Conservation (phyloP, 2,888 invertebrate genomes). For the Rhingia rostrata region DNA sequence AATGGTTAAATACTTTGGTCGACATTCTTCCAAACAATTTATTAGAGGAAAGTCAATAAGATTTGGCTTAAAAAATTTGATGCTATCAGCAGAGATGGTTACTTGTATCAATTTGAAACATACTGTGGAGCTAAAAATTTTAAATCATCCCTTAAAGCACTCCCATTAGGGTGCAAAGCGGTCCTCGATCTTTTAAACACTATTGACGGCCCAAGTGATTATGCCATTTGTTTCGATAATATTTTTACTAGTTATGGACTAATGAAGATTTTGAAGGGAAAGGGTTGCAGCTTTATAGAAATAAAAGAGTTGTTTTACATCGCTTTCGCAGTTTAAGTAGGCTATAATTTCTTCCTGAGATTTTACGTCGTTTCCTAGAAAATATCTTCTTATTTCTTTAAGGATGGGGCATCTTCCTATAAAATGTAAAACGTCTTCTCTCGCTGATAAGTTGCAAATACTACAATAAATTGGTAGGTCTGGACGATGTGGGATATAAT, state of each 20-base stretch:
- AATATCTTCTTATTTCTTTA: too few relatives aligned
- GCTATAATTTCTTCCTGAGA: too few relatives aligned
- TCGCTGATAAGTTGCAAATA: too few relatives aligned
- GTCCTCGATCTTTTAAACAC: slow-evolving; percentile 47
- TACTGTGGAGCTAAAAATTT: slow-evolving; percentile 33
- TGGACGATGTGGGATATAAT: too few relatives aligned
- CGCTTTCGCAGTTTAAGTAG: too few relatives aligned
- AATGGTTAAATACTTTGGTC: slow-evolving; percentile 55
- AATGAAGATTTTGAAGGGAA: background rate
- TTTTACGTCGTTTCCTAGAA: too few relatives aligned
- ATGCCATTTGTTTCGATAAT: slow-evolving; percentile 43
- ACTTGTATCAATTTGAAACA: slow-evolving; percentile 35
- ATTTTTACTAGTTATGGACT: slow-evolving; percentile 1
- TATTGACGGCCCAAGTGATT: too few relatives aligned
- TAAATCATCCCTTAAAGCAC: slow-evolving; percentile 15
- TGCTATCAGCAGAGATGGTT: slow-evolving; percentile 33
- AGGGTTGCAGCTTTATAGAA: too few relatives aligned
- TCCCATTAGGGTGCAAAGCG: slow-evolving; percentile 47
- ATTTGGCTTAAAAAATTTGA: slow-evolving; percentile 44
- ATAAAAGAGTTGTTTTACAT: too few relatives aligned
- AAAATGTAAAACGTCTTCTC: too few relatives aligned
- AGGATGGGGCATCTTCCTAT: too few relatives aligned
- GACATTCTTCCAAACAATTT: slow-evolving; percentile 48
- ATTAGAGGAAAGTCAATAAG: slow-evolving; percentile 34
- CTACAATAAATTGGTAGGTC: too few relatives aligned